phyloP scores from a whole-genome alignment of 2,797 vertebrate genomes.

The Notolabrus celidotus region DNA sequence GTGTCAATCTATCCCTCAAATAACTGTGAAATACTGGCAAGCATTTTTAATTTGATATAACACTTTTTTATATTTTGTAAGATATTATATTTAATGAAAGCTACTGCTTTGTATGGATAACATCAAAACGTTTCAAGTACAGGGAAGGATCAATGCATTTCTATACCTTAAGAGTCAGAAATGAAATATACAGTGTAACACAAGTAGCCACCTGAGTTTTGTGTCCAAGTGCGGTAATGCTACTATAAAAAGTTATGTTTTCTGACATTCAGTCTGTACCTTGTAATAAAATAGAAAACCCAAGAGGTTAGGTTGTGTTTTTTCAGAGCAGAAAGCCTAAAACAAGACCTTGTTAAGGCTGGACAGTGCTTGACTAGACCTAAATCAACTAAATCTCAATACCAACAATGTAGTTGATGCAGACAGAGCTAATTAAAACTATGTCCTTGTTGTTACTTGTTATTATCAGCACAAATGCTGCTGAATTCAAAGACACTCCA shows the following conservation, averaged over 20 bases:
- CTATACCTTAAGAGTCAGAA: slow-evolving; percentile 10
- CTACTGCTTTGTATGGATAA: not conserved
- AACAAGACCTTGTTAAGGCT: slow-evolving; percentile 24
- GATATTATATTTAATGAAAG: slow-evolving; percentile 15
- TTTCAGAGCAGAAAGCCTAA: slow-evolving; percentile 5
- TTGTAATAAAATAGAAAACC: slow-evolving; percentile 37
- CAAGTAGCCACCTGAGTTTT: slow-evolving; percentile 52
- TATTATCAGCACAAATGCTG: slow-evolving; percentile 9
- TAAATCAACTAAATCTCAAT: slow-evolving; percentile 2
- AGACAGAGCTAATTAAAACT: slow-evolving; percentile 4
- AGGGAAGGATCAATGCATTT: slow-evolving; percentile 30
- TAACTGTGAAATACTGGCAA: not conserved
- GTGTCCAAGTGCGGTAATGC: slow-evolving; percentile 3
- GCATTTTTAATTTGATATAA: slow-evolving; percentile 26
- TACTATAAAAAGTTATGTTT: slow-evolving; percentile 18
- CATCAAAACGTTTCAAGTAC: slow-evolving; percentile 52
- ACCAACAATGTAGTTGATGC: slow-evolving; percentile 10
- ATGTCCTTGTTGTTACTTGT: slow-evolving; percentile 8
- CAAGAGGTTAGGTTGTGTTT: slow-evolving; percentile 27
- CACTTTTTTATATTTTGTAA: slow-evolving; percentile 15
- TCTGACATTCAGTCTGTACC: slow-evolving; percentile 6
- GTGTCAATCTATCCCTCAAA: slow-evolving; percentile 24
- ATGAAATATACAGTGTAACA: slow-evolving; percentile 5
- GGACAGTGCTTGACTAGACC: slow-evolving; percentile 15
- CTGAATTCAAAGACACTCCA: slow-evolving; percentile 15